Evolutionary conservation across 2,113 vertebrate genomes (phyloP).

Genomic region (Oncorhynchus keta): DNA sequence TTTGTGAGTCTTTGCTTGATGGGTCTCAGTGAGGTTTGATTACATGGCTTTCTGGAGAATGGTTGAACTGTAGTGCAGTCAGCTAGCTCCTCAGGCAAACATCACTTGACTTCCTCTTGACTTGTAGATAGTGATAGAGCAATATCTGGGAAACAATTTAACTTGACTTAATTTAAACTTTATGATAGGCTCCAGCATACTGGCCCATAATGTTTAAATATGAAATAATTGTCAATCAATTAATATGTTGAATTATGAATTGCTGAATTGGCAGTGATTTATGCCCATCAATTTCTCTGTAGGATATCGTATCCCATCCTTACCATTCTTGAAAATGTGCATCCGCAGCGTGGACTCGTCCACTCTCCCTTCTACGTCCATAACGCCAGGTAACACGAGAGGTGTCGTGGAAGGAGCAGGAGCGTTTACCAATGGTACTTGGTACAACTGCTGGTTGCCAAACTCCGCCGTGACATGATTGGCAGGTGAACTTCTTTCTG

Average conservation of each 20-base stretch:
- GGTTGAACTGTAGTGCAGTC: constrained; percentile 15
- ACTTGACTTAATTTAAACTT: background rate
- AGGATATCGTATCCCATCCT: background rate
- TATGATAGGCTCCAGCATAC: background rate
- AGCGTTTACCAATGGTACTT: too few species aligned
- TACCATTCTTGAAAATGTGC: constrained; percentile 77
- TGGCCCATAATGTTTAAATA: background rate
- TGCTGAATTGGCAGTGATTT: background rate
- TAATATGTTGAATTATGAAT: background rate
- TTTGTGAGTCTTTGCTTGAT: constrained; percentile 28
- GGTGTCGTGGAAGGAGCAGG: constrained; percentile 24
- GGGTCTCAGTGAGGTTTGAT: constrained; percentile 18
- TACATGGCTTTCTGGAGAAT: constrained; percentile 23
- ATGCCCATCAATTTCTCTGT: background rate
- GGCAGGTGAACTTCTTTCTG: too few species aligned
- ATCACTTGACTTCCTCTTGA: constrained; percentile 56
- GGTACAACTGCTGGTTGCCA: too few species aligned
- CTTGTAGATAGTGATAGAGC: background rate
- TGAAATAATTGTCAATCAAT: background rate
- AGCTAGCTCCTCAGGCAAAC: constrained; percentile 16
- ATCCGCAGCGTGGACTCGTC: constrained; percentile 75
- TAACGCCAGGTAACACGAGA: constrained; percentile 69
- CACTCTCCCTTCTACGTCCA: constrained; percentile 75
- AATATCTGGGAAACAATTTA: too few species aligned
- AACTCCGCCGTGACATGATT: too few species aligned